Percentiles rank a stretch among this genome's conserved stretches.
These are phyloP conservation scores for Polyommatus iphigenia DNA, from an alignment of 2,888 invertebrate genomes.

Conservation along the genomic window DNA sequence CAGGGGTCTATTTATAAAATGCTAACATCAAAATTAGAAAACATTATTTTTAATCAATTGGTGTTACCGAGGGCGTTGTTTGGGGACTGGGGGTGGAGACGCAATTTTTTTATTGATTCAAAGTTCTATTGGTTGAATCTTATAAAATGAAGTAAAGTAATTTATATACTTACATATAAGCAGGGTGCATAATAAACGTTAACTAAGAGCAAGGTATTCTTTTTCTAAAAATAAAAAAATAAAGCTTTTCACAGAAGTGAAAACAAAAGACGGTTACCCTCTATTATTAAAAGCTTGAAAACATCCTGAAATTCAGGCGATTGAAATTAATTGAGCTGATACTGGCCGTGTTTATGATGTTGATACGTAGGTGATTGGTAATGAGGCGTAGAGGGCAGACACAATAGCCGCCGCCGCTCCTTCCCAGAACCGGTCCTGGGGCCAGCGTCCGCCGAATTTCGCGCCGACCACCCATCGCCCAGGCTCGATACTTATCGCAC, in stretches of 20 bases:
- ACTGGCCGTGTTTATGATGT: slow-evolving; percentile 33
- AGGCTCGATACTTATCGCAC: slow-evolving; percentile 68
- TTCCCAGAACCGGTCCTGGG: slow-evolving; percentile 74
- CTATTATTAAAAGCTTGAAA: not conserved
- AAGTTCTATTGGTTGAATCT: not conserved
- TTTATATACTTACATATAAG: too few relatives aligned
- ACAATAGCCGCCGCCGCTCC: slow-evolving; percentile 69
- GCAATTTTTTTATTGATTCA: not conserved
- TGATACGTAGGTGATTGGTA: slow-evolving; percentile 49
- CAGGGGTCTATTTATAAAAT: slow-evolving; percentile 21
- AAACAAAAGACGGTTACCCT: too few relatives aligned
- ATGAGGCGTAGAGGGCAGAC: slow-evolving; percentile 66
- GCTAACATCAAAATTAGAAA: slow-evolving; percentile 10
- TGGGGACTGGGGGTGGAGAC: not conserved
- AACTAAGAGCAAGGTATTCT: too few relatives aligned
- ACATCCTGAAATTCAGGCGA: not conserved
- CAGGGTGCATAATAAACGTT: too few relatives aligned
- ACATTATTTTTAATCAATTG: not conserved
- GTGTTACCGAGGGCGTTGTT: not conserved
- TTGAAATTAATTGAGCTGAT: slow-evolving; percentile 32
- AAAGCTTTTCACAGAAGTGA: not conserved
- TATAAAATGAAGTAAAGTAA: too few relatives aligned
- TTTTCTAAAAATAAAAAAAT: too few relatives aligned
- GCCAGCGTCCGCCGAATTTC: slow-evolving; percentile 74
- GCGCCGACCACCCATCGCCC: slow-evolving; percentile 75